Conservation (phyloP, 2,113 vertebrate genomes). For the Upupa epops region DNA sequence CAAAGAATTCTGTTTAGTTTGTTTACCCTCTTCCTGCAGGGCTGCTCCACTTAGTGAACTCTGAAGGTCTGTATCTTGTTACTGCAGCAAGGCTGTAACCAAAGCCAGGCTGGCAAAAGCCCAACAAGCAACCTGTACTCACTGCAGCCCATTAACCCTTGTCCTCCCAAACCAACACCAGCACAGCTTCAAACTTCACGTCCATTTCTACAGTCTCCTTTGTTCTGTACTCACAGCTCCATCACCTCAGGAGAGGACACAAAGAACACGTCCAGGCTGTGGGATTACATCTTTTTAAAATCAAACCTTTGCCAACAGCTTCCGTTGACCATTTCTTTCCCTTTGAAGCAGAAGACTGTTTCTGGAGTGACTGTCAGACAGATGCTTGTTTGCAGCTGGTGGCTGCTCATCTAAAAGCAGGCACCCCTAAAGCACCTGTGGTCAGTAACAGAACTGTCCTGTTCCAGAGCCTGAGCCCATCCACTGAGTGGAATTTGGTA, state of each 20-base stretch:
- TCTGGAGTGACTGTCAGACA: background rate
- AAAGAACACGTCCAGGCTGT: background rate
- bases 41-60: background rate
- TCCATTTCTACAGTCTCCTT: background rate
- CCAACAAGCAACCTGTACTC: background rate
- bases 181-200: background rate
- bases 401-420: background rate
- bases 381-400: background rate
- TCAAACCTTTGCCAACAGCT: background rate
- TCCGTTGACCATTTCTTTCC: background rate
- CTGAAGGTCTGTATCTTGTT: background rate
- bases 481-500: background rate
- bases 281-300: background rate
- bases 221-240: background rate
- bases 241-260: background rate
- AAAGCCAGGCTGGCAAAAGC: background rate
- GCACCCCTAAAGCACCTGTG: background rate
- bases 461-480: background rate
- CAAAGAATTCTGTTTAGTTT: background rate
- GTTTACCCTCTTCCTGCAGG: background rate
- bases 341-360: background rate
- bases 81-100: background rate
- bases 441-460: background rate
- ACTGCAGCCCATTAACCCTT: background rate
- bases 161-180: background rate